These are phyloP conservation scores for Silurus lanzhouensis DNA, from an alignment of 2,797 vertebrate species.

Conservation along the genomic window DNA sequence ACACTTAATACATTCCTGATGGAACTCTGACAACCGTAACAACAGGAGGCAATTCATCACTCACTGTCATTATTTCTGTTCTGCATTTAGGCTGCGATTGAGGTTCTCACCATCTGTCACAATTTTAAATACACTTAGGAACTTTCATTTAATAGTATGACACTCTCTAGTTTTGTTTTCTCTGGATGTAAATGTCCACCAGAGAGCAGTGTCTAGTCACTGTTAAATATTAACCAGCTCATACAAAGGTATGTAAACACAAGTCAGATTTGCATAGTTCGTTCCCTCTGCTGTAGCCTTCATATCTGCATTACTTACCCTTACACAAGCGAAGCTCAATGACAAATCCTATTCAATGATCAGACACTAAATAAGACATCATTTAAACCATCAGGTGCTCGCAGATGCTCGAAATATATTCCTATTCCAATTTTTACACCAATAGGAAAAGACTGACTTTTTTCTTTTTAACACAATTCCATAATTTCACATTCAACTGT, in stretches of 20 bases:
- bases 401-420: neutral
- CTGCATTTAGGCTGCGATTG: neutral
- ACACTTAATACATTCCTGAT: no score
- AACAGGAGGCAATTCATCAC: neutral
- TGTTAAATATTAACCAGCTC: slow-evolving; percentile 34
- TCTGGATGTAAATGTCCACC: slow-evolving; percentile 25
- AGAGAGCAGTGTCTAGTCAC: slow-evolving; percentile 41
- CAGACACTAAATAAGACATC: neutral
- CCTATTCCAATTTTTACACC: neutral
- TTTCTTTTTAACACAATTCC: no score
- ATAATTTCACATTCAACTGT: no score
- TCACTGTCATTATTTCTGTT: no score
- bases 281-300: neutral
- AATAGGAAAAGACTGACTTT: neutral
- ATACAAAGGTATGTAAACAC: slow-evolving; percentile 31
- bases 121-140: neutral
- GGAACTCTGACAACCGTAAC: neutral
- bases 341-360: no score
- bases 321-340: no score
- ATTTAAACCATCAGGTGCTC: neutral
- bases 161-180: neutral
- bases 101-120: neutral
- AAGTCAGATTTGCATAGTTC: neutral
- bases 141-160: neutral
- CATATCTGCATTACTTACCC: neutral